phyloP scores from a whole-genome alignment of 2,888 invertebrate species.

The Odontocerum albicorne region DNA sequence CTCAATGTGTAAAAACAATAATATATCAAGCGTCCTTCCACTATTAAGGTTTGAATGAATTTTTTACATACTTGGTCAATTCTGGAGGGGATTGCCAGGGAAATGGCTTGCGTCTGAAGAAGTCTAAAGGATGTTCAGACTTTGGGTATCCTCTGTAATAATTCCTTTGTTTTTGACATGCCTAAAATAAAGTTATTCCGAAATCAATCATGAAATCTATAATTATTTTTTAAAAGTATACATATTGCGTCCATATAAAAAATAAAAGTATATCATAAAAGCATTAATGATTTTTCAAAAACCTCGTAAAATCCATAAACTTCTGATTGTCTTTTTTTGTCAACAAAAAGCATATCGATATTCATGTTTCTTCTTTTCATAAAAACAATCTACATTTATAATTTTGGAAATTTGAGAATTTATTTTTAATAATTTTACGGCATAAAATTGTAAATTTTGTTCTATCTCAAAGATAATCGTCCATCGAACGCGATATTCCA shows the following conservation, averaged over 20 bases:
- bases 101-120: constrained; percentile 54
- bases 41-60: too few species aligned
- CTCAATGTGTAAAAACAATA: too few species aligned
- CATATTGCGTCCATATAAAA: neutral
- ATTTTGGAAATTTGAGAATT: too few species aligned
- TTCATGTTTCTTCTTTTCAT: too few species aligned
- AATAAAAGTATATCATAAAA: neutral
- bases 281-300: neutral
- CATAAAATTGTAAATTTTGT: too few species aligned
- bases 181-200: constrained; percentile 45
- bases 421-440: too few species aligned
- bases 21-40: too few species aligned
- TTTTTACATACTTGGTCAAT: constrained; percentile 49
- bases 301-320: constrained; percentile 53
- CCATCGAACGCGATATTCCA: too few species aligned
- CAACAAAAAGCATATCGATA: constrained; percentile 13
- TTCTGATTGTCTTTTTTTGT: constrained; percentile 43
- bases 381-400: too few species aligned
- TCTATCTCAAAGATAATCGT: too few species aligned
- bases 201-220: neutral
- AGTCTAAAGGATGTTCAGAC: constrained; percentile 59
- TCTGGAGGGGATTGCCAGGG: constrained; percentile 56
- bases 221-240: neutral
- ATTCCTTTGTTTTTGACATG: constrained; percentile 61
- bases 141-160: constrained; percentile 63